These are phyloP conservation scores for Bugula neritina DNA, from an alignment of 2,888 invertebrate genomes.

Conservation along the genomic window DNA sequence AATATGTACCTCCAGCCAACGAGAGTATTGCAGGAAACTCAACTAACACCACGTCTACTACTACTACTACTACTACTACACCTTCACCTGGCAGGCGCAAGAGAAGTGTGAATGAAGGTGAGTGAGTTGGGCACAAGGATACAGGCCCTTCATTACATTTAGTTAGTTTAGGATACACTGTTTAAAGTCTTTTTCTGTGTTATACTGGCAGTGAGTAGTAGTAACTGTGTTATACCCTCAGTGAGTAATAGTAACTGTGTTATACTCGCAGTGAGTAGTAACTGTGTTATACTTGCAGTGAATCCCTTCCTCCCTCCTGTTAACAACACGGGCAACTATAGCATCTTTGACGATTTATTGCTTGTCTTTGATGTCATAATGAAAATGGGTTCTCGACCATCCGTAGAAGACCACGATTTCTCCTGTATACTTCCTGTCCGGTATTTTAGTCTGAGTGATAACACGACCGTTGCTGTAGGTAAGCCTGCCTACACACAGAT, in stretches of 20 bases:
- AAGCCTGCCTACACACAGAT: no score
- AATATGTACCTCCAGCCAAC: background rate
- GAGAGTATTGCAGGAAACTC: background rate
- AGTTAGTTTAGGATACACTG: no score
- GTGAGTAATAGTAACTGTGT: no score
- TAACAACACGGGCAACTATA: slow-evolving; percentile 1
- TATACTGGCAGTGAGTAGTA: no score
- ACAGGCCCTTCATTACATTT: no score
- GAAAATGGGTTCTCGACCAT: slow-evolving; percentile 30
- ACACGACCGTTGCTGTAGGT: slow-evolving; percentile 20
- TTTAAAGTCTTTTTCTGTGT: no score
- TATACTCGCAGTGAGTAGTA: no score
- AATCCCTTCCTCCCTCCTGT: background rate
- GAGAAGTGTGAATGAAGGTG: no score
- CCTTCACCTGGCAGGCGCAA: background rate
- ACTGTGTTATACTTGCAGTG: background rate
- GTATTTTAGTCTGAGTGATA: slow-evolving; percentile 29
- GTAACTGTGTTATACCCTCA: no score
- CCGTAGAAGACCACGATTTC: slow-evolving; percentile 32
- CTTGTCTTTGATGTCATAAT: slow-evolving; percentile 19
- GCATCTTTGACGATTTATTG: background rate
- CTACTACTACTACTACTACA: background rate
- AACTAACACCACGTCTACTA: background rate
- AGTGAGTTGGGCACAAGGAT: no score
- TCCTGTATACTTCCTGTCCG: slow-evolving; percentile 32